Percentiles rank a stretch among this genome's conserved stretches.
Evolutionary conservation across 1,140 invertebrate genomes (phyloP).

Genomic region (Nautilus pompilius): DNA sequence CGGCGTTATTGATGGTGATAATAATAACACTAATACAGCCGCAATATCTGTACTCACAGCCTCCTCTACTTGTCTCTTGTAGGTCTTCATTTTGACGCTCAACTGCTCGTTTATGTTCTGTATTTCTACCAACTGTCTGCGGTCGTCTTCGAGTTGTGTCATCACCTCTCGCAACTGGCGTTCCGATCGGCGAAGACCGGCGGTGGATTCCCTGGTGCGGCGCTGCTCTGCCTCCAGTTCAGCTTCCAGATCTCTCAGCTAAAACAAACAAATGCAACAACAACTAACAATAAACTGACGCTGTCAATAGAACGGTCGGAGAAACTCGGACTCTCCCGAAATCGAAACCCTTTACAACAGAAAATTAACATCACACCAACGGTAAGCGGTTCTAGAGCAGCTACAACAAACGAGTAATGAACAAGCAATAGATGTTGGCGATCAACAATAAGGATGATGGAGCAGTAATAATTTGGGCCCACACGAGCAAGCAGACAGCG

Average conservation of each 20-base stretch:
- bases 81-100: conserved; percentile 48
- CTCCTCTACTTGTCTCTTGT: conserved; percentile 55
- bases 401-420: too few species aligned
- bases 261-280: too few species aligned
- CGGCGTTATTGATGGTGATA: background rate
- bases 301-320: too few species aligned
- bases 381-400: too few species aligned
- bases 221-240: conserved; percentile 53
- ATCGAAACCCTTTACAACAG: too few species aligned
- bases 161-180: conserved; percentile 47
- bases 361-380: too few species aligned
- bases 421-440: too few species aligned
- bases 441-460: too few species aligned
- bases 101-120: conserved; percentile 47
- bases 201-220: conserved; percentile 45
- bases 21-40: background rate
- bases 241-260: conserved; percentile 53
- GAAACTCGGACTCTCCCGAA: too few species aligned
- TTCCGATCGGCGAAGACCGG: conserved; percentile 46
- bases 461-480: too few species aligned
- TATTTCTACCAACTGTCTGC: conserved; percentile 44
- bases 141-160: conserved; percentile 45
- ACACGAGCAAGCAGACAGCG: too few species aligned
- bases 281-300: too few species aligned
- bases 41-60: conserved; percentile 39